Conservation (phyloP, 2,113 vertebrate genomes). For the Odontophorus gujanensis region DNA sequence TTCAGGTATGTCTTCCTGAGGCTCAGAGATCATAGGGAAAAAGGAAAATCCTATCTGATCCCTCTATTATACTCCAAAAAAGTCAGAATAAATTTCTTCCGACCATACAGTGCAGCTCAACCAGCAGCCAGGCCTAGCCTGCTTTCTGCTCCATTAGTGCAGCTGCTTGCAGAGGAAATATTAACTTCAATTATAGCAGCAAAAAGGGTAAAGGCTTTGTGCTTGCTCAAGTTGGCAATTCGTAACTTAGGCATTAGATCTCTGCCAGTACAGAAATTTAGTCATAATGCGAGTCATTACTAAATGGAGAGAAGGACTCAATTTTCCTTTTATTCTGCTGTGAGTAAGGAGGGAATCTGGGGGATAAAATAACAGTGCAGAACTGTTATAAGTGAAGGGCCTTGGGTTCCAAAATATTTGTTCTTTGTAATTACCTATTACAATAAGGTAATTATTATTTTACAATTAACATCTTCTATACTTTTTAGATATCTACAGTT, state of each 20-base stretch:
- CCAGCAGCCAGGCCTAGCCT: not conserved
- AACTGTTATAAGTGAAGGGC: not conserved
- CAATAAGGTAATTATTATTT: not conserved
- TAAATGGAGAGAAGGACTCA: not conserved
- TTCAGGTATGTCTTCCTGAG: not conserved
- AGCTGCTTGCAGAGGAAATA: not conserved
- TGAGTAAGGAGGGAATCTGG: not conserved
- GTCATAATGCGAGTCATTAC: not conserved
- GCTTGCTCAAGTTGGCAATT: not conserved
- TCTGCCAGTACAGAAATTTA: not conserved
- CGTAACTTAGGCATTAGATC: not conserved
- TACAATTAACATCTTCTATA: not conserved
- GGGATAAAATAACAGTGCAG: not conserved
- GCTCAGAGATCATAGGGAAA: not conserved
- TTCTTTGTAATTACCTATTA: not conserved
- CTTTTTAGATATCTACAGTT: not conserved
- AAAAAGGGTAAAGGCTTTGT: not conserved
- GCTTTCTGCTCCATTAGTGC: not conserved
- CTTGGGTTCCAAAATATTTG: not conserved
- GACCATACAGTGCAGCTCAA: not conserved
- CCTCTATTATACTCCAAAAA: not conserved
- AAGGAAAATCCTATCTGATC: not conserved
- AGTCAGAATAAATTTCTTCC: not conserved
- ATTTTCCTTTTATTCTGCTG: not conserved
- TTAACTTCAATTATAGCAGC: not conserved